Evolutionary conservation across 1,140 invertebrate species (phyloP), one percentile per base, ranked within the genome.

Genomic region (Drosophila lowei): DNA sequence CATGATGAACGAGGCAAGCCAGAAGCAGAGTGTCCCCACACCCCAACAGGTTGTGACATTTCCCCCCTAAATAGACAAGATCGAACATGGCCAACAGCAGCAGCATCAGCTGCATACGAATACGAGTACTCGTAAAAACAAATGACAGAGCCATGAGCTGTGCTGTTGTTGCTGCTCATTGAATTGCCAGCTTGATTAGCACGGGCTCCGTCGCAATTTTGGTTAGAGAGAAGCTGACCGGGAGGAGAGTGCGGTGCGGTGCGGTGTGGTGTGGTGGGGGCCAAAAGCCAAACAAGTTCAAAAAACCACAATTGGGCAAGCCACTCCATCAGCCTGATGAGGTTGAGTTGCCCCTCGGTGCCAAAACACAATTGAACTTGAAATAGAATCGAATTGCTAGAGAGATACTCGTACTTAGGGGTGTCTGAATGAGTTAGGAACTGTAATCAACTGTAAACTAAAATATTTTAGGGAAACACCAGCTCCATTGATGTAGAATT

Each of bases 291-390:
- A 88, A 88, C 83, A 88, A 85, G 80, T 85, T 85, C 77, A 85
- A 88, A 88, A 88, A 88, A 88, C 83, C 83, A 65, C 83, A 88
- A 88, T 88, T 88, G 83, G 83, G 83, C 83, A 88, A 89, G 79
- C 34, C 66, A 67, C 64, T 62, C 41, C 41, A 34, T 81, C 64
- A 77, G 72, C 66, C 44, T 48, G 61, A 55, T 80, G 62, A 49
- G 46, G 54, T 58, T 49, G 61, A 46, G 46, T 11, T 38, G 34
- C 11, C 34, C 34, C 34, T 38, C 34, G 11, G 34, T 38, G 34
- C 34, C 34, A 38, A 38, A 38, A 38, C 34, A 38, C 64, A 57
- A 68, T 70, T 70, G 66, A 70, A 68, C 66, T 70, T 70, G 66
- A 64, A 59, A 54, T 50, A 15, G 41, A 43, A 52, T 25, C 50